These are phyloP conservation scores for Toxonevra muliebris DNA, from an alignment of 2,888 invertebrate genomes.

Conservation along the genomic window DNA sequence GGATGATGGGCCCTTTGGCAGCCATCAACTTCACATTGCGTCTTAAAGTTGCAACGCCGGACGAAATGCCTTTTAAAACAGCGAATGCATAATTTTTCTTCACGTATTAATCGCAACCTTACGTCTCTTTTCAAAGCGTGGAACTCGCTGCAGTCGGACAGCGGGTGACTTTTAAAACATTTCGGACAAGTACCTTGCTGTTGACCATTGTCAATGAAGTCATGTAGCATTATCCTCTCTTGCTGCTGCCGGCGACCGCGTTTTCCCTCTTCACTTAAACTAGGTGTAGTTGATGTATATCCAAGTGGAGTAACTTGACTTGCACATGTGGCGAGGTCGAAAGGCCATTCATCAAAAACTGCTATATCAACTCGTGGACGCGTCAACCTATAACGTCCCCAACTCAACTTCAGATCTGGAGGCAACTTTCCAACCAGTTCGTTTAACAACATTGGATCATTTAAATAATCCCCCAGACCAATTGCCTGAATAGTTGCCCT, in stretches of 20 bases:
- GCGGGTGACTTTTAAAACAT: too few species aligned
- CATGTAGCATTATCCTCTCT: too few species aligned
- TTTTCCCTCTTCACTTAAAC: neutral
- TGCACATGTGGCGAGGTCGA: slow-evolving; percentile 24
- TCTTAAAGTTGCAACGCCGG: slow-evolving; percentile 26
- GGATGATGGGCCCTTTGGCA: slow-evolving; percentile 10
- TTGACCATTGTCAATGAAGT: too few species aligned
- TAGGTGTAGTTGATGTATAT: neutral
- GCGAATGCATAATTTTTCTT: slow-evolving; percentile 20
- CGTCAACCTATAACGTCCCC: slow-evolving; percentile 22
- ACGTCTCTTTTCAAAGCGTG: neutral
- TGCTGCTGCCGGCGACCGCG: too few species aligned
- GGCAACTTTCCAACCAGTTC: slow-evolving; percentile 30
- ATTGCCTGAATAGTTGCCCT: slow-evolving; percentile 27
- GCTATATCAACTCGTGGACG: slow-evolving; percentile 6
- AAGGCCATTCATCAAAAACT: slow-evolving; percentile 27
- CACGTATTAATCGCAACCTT: slow-evolving; percentile 17
- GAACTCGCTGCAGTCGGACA: neutral
- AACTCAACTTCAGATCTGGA: slow-evolving; percentile 29
- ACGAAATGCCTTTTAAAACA: slow-evolving; percentile 30
- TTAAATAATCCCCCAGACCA: slow-evolving; percentile 20
- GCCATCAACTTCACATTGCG: slow-evolving; percentile 15
- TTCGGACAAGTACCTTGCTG: too few species aligned
- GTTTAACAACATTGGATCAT: slow-evolving; percentile 33
- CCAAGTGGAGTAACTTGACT: slow-evolving; percentile 4